A percentile compares a stretch with the other conserved stretches of the same genome.
Evolutionary conservation across 2,888 invertebrate species (phyloP).

Genomic region (Disparrhopalites patrizii): DNA sequence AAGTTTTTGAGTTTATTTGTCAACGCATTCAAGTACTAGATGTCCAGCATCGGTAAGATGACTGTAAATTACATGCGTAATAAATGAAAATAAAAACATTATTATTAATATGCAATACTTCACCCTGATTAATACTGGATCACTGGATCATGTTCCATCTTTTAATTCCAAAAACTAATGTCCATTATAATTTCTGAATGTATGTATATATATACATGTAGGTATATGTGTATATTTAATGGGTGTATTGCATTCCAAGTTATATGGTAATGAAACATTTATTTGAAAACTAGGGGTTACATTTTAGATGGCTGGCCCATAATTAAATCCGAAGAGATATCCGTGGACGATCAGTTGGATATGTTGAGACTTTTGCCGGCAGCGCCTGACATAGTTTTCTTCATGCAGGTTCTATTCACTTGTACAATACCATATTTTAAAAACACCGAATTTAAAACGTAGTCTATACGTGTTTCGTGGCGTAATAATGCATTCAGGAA

Average conservation of each 20-base stretch:
- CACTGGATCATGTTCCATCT: no score
- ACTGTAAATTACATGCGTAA: no score
- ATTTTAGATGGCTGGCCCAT: slow-evolving; percentile 64
- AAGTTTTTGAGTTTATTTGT: slow-evolving; percentile 27
- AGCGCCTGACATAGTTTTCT: slow-evolving; percentile 34
- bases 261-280: neutral
- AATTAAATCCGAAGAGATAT: slow-evolving; percentile 54
- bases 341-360: slow-evolving; percentile 34
- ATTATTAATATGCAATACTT: no score
- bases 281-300: slow-evolving; percentile 56
- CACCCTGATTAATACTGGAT: no score
- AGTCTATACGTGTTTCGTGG: no score
- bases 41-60: slow-evolving; percentile 34
- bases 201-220: no score
- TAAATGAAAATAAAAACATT: no score
- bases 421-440: neutral
- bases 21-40: slow-evolving; percentile 37
- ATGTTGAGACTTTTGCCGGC: slow-evolving; percentile 23
- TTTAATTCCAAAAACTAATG: neutral
- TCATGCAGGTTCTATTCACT: slow-evolving; percentile 22
- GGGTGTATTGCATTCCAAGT: neutral
- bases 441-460: no score
- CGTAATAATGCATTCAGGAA: no score
- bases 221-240: neutral
- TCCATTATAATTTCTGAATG: neutral